Evolutionary conservation across 2,888 invertebrate species (phyloP).

Genomic region (Coronaproctus castanopsis): DNA sequence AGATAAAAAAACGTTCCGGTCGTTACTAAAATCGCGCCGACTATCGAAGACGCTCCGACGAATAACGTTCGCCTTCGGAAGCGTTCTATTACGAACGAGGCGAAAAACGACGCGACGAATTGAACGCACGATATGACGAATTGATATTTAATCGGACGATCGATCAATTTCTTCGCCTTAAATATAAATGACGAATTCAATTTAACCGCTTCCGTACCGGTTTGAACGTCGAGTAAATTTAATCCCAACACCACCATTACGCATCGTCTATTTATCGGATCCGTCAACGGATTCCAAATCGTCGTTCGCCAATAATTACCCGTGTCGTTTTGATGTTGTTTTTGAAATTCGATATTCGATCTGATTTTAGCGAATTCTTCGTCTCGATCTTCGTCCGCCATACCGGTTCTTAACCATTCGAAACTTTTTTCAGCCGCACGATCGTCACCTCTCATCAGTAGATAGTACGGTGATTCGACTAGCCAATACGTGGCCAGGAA

Average conservation of each 20-base stretch:
- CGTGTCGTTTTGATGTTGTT: neutral
- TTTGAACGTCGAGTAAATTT: neutral
- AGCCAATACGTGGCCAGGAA: neutral
- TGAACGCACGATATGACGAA: neutral
- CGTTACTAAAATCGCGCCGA: neutral
- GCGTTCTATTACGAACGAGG: neutral
- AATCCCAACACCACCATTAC: neutral
- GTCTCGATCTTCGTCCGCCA: neutral
- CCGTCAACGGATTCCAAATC: neutral
- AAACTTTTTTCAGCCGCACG: neutral
- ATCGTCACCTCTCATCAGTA: neutral
- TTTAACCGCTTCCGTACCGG: neutral
- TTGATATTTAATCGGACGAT: neutral
- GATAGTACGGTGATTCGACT: neutral
- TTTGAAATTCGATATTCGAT: neutral
- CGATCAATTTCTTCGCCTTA: neutral
- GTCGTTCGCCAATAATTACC: too few species aligned
- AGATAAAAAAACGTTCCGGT: neutral
- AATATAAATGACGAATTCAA: neutral
- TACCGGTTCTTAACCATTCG: neutral
- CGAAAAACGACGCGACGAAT: neutral
- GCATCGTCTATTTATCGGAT: neutral
- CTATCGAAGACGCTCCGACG: neutral
- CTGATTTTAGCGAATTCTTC: neutral
- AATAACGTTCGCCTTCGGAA: neutral